Percentiles rank a stretch among this genome's conserved stretches.
These are phyloP conservation scores for Drosophila koepferae DNA, from an alignment of 2,888 invertebrate species.

Conservation along the genomic window DNA sequence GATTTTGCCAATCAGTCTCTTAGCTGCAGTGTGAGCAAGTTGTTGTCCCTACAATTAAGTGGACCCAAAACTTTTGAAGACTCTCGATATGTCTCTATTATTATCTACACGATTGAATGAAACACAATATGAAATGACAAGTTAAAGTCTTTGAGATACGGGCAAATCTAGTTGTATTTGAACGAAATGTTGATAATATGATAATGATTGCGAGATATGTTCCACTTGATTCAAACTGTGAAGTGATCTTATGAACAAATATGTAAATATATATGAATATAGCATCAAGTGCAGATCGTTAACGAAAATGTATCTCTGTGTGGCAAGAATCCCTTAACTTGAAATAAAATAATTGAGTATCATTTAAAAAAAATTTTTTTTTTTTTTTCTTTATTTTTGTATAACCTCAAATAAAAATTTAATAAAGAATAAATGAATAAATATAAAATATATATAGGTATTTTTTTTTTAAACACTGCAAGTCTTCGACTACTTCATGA, in stretches of 20 bases:
- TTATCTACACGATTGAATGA: neutral
- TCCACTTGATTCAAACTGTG: constrained; percentile 1
- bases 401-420: neutral
- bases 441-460: no score
- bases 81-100: no score
- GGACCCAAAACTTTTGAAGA: neutral
- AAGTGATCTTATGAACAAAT: neutral
- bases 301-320: neutral
- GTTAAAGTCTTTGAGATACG: neutral
- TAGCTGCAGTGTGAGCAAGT: constrained; percentile 22
- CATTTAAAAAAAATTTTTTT: no score
- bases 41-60: constrained; percentile 10
- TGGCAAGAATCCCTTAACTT: neutral
- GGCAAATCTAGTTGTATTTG: neutral
- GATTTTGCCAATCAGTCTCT: constrained; percentile 20
- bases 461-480: no score
- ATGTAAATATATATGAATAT: neutral
- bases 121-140: neutral
- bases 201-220: neutral
- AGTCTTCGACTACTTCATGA: no score
- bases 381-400: neutral
- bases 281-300: neutral
- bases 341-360: neutral
- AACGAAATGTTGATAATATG: neutral
- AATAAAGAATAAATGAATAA: neutral